A percentile compares a stretch with the other conserved stretches of the same genome.
These are phyloP conservation scores for Nomada fabriciana DNA, from an alignment of 2,888 invertebrate genomes.

Conservation along the genomic window DNA sequence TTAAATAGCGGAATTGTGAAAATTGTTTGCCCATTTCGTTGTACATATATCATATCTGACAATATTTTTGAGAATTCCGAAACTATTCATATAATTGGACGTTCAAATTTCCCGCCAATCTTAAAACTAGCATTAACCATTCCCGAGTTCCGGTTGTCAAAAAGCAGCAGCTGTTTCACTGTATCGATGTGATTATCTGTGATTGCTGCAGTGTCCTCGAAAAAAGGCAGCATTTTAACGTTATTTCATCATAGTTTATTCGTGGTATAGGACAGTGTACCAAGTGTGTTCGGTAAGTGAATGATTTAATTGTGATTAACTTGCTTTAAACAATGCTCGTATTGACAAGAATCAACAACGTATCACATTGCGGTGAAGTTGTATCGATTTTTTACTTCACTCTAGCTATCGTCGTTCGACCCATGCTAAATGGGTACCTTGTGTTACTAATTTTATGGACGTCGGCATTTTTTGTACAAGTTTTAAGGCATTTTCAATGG, in stretches of 20 bases:
- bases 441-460: neutral
- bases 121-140: slow-evolving; percentile 17
- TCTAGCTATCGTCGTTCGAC: slow-evolving; percentile 46
- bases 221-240: slow-evolving; percentile 1
- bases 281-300: slow-evolving; percentile 40
- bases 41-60: neutral
- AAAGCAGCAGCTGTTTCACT: slow-evolving; percentile 54
- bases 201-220: slow-evolving; percentile 39
- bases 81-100: neutral
- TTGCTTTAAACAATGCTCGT: neutral
- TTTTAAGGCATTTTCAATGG: neutral
- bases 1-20: neutral
- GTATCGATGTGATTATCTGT: slow-evolving; percentile 44
- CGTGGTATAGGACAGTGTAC: slow-evolving; percentile 4
- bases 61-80: neutral
- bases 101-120: slow-evolving; percentile 40
- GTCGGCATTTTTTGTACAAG: neutral
- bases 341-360: slow-evolving; percentile 24
- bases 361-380: slow-evolving; percentile 59
- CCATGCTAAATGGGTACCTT: slow-evolving; percentile 17
- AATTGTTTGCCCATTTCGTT: neutral
- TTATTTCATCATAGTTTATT: slow-evolving; percentile 18
- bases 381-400: slow-evolving; percentile 64
- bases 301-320: neutral
- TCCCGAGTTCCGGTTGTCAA: slow-evolving; percentile 58